These are phyloP conservation scores for Drosophila insularis DNA, from an alignment of 1,140 invertebrate genomes.

Conservation along the genomic window DNA sequence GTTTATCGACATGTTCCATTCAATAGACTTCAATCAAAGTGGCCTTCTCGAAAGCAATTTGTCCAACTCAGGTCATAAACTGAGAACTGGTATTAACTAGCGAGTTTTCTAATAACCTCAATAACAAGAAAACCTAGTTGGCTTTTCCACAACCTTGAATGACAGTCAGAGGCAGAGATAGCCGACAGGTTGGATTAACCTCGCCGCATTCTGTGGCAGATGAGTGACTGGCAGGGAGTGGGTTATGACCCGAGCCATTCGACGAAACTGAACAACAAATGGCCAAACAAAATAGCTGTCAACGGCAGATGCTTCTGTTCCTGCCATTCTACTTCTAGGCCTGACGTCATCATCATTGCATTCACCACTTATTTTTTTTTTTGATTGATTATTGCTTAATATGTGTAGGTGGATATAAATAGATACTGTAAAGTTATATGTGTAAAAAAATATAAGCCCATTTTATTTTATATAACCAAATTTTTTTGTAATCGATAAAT, in stretches of 20 bases:
- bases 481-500: slow-evolving; percentile 29
- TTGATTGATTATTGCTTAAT: slow-evolving; percentile 60
- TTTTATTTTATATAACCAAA: slow-evolving; percentile 24
- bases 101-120: slow-evolving; percentile 64
- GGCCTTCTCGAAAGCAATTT: slow-evolving; percentile 55
- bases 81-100: slow-evolving; percentile 14
- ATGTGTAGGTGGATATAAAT: slow-evolving; percentile 12
- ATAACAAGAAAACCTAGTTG: slow-evolving; percentile 48
- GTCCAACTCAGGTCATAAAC: slow-evolving; percentile 45
- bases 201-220: slow-evolving; percentile 7
- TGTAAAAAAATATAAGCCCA: slow-evolving; percentile 4
- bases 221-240: slow-evolving; percentile 4
- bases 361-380: slow-evolving; percentile 5
- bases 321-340: slow-evolving; percentile 12
- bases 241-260: neutral
- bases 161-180: slow-evolving; percentile 18
- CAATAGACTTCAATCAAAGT: slow-evolving; percentile 8
- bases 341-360: slow-evolving; percentile 32
- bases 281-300: slow-evolving; percentile 63
- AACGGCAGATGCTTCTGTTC: slow-evolving; percentile 42
- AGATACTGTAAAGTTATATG: neutral
- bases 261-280: slow-evolving; percentile 29
- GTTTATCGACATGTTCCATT: neutral
- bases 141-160: slow-evolving; percentile 38
- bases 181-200: slow-evolving; percentile 21